Evolutionary conservation across 2,888 invertebrate genomes (phyloP).

Genomic region (Allophyes oxyacanthae): DNA sequence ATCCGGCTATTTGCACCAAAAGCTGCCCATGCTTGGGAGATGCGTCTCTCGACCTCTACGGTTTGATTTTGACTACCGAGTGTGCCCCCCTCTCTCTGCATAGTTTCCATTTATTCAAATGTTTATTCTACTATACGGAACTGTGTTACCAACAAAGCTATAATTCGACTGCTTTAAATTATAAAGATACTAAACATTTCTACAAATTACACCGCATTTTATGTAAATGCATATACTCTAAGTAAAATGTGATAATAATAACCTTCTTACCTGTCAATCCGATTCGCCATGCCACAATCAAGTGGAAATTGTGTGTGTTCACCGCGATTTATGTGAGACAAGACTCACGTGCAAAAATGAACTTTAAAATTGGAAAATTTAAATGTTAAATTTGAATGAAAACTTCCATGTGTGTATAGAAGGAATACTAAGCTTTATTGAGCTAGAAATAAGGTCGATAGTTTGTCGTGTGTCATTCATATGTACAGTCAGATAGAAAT

Average conservation of each 20-base stretch:
- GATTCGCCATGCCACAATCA: constrained; percentile 84
- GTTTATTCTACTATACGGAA: constrained; percentile 19
- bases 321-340: constrained; percentile 59
- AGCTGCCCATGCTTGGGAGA: no score
- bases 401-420: constrained; percentile 12
- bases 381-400: constrained; percentile 68
- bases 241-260: constrained; percentile 89
- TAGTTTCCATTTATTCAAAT: no score
- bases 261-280: constrained; percentile 86
- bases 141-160: constrained; percentile 31
- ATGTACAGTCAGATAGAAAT: constrained; percentile 79
- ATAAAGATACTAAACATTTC: constrained; percentile 62
- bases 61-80: no score
- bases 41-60: no score
- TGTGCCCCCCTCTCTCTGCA: no score
- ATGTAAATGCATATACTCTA: constrained; percentile 74
- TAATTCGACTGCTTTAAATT: constrained; percentile 49
- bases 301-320: constrained; percentile 75
- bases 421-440: constrained; percentile 54
- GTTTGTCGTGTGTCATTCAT: constrained; percentile 45
- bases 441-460: constrained; percentile 56
- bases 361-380: constrained; percentile 58
- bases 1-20: no score
- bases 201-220: constrained; percentile 74
- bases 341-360: constrained; percentile 56